Percentiles rank a stretch among this genome's conserved stretches.
These are phyloP conservation scores for Ormyrus thymus DNA, from an alignment of 2,888 invertebrate genomes.

Conservation along the genomic window DNA sequence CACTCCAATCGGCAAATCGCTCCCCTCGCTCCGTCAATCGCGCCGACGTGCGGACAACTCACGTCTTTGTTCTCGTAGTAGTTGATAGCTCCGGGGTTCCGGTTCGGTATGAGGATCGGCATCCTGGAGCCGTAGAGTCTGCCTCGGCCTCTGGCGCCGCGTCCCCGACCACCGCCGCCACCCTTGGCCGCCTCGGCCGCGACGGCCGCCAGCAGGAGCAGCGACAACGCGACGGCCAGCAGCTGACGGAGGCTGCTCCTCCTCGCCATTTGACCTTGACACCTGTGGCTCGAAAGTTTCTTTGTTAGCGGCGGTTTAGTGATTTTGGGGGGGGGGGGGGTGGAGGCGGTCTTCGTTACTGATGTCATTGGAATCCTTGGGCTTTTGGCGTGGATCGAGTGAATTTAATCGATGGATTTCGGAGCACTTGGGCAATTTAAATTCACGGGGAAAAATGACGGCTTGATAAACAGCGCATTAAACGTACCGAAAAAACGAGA, in stretches of 20 bases:
- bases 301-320: too few species aligned
- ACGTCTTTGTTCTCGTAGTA: conserved; percentile 83
- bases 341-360: too few species aligned
- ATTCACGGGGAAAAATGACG: too few species aligned
- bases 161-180: conserved; percentile 58
- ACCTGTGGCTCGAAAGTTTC: neutral
- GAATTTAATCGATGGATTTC: too few species aligned
- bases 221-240: conserved; percentile 27
- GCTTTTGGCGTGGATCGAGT: too few species aligned
- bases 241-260: conserved; percentile 45
- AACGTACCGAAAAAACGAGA: too few species aligned
- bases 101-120: conserved; percentile 78
- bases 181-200: conserved; percentile 62
- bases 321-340: too few species aligned
- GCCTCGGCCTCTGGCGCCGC: conserved; percentile 71
- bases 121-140: conserved; percentile 76
- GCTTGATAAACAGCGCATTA: too few species aligned
- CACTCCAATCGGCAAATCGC: too few species aligned
- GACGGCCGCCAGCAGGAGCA: conserved; percentile 10
- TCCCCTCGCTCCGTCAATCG: too few species aligned
- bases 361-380: too few species aligned
- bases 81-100: conserved; percentile 78
- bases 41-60: conserved; percentile 59
- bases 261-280: conserved; percentile 62
- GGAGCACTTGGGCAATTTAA: too few species aligned